These are phyloP conservation scores for Drosophila siamana DNA, from an alignment of 2,888 invertebrate species.

Conservation along the genomic window DNA sequence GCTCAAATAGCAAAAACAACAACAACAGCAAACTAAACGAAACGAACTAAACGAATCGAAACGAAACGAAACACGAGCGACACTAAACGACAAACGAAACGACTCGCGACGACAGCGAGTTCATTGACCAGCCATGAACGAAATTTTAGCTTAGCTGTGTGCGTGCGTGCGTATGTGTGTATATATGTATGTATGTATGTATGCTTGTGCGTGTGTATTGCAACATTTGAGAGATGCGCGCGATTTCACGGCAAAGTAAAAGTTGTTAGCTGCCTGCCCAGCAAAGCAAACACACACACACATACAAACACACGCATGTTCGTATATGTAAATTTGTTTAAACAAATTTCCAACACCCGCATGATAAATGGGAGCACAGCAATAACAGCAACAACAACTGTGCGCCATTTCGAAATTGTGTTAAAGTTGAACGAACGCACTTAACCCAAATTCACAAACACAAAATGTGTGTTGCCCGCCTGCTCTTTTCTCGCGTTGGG, in stretches of 20 bases:
- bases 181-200: constrained; percentile 17
- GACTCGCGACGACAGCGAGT: constrained; percentile 53
- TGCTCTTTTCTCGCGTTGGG: constrained; percentile 4
- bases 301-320: constrained; percentile 8
- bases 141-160: constrained; percentile 63
- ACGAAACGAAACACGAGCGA: constrained; percentile 38
- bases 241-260: constrained; percentile 80
- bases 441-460: constrained; percentile 83
- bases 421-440: constrained; percentile 85
- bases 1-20: constrained; percentile 14
- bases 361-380: constrained; percentile 68
- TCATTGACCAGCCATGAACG: constrained; percentile 85
- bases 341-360: constrained; percentile 78
- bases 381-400: constrained; percentile 42
- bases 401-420: constrained; percentile 83
- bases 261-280: constrained; percentile 59
- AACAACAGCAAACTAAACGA: not conserved
- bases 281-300: constrained; percentile 18
- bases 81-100: constrained; percentile 8
- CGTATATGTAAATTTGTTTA: constrained; percentile 60
- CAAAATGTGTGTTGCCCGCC: constrained; percentile 24
- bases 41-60: constrained; percentile 1
- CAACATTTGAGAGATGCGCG: constrained; percentile 60
- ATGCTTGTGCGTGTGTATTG: constrained; percentile 41
- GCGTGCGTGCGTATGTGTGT: constrained; percentile 13